Evolutionary conservation across 2,113 vertebrate species (phyloP), one percentile per base, ranked within the genome.

Genomic region (Onychorhynchus coronatus): DNA sequence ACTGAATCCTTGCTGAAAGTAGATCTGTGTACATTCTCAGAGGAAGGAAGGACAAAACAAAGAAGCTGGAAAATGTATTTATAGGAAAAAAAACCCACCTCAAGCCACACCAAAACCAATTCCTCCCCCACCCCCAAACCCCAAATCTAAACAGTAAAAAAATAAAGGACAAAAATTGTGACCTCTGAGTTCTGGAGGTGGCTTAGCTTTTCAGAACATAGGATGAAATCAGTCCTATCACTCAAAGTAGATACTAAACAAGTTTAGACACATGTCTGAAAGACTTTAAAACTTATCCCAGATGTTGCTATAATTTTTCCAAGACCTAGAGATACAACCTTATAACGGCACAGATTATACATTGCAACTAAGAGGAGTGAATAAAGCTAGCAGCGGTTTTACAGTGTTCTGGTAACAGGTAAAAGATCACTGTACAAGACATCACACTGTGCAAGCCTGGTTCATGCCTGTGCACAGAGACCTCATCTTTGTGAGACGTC

Each of bases 341-440:
- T 65, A 49, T 75, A 74, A 89, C 96, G 65, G 86, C 78, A 91
- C 78, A 93, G 61, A 91, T 94, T 93, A 81, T 80, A 95, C 27
- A 72, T 82, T 91, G 65, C 86, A 95, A 81, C 68, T 93, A 68
- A 97, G 89, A 93, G 63, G 91, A 91, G 33, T 59, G 52, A 91
- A 85, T 37, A 94, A 96, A 96, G 21, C 74, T 25, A 76, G 24
- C 20, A 88, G n/a, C 22, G 80, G 17, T 66, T 88, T 90, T 70
- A 70, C 16, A 25, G 8, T 55, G 17, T 61, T 68, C 37, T 71
- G 37, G 23, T 61, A 80, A 83, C 77, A 35, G 50, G 31, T 74
- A 27, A 59, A 77, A 67, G 30, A 67, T 79, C 49, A 53, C 11
- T 46, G 5, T 27, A 35, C 16, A 47, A n/a, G 30, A 15, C 39